Percentiles rank a stretch among this genome's conserved stretches.
Conservation (phyloP, 2,113 vertebrate species). For the Podarcis cretensis region DNA sequence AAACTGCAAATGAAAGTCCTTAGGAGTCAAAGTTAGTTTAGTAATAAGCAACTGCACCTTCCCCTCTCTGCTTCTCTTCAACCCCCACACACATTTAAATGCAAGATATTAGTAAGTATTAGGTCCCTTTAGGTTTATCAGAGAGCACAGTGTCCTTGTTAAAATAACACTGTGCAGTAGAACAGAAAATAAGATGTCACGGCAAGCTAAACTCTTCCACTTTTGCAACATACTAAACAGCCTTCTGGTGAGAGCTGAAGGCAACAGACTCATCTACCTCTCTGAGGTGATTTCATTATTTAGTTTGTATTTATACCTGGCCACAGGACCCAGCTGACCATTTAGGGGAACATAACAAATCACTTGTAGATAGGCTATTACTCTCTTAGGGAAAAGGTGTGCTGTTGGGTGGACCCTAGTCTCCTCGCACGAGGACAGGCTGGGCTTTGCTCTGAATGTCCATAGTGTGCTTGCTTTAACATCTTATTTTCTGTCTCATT, state of each 20-base stretch:
- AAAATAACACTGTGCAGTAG: constrained; percentile 82
- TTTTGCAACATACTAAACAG: constrained; percentile 68
- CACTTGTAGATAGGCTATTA: constrained; percentile 44
- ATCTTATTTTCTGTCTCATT: constrained; percentile 83
- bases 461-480: constrained; percentile 76
- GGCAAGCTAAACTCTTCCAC: constrained; percentile 76
- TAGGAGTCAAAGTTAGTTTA: neutral
- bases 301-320: neutral
- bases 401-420: constrained; percentile 11
- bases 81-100: constrained; percentile 50
- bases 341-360: constrained; percentile 18
- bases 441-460: constrained; percentile 74
- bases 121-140: constrained; percentile 70
- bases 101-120: constrained; percentile 66
- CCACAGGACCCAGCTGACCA: neutral
- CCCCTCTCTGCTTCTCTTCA: neutral
- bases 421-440: constrained; percentile 62
- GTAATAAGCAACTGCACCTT: neutral
- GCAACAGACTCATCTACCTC: neutral
- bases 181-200: constrained; percentile 83
- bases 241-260: neutral
- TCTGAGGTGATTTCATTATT: neutral
- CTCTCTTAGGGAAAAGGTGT: constrained; percentile 5
- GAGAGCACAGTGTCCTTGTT: constrained; percentile 63
- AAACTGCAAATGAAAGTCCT: neutral